phyloP scores from a whole-genome alignment of 2,113 vertebrate species.

The Poecile atricapillus region DNA sequence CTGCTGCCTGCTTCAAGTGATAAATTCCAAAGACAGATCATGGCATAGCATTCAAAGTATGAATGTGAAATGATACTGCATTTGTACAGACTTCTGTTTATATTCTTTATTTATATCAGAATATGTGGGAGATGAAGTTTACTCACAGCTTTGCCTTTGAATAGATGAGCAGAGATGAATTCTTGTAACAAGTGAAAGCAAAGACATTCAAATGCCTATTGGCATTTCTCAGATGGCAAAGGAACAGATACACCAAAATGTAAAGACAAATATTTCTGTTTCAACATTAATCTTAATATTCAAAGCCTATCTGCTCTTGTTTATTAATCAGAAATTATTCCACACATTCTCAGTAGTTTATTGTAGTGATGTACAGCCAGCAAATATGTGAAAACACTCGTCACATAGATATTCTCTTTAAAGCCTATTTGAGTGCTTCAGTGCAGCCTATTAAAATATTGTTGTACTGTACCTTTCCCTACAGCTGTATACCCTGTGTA shows the following conservation, averaged over 20 bases:
- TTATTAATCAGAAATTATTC: neutral
- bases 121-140: neutral
- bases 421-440: neutral
- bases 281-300: neutral
- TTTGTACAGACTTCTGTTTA: neutral
- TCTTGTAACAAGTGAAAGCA: neutral
- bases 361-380: neutral
- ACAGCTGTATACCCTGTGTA: neutral
- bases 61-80: neutral
- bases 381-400: neutral
- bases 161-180: neutral
- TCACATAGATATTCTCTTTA: neutral
- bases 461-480: neutral
- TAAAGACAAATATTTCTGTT: neutral
- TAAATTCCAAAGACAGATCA: neutral
- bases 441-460: neutral
- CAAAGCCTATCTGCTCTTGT: neutral
- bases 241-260: neutral
- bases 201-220: neutral
- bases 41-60: neutral
- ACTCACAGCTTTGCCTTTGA: neutral
- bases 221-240: neutral
- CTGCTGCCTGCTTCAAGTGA: neutral
- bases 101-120: neutral
- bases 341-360: neutral